A percentile compares a stretch with the other conserved stretches of the same genome.
Conservation (phyloP, 2,888 invertebrate species). For the Dromius quadrimaculatus region DNA sequence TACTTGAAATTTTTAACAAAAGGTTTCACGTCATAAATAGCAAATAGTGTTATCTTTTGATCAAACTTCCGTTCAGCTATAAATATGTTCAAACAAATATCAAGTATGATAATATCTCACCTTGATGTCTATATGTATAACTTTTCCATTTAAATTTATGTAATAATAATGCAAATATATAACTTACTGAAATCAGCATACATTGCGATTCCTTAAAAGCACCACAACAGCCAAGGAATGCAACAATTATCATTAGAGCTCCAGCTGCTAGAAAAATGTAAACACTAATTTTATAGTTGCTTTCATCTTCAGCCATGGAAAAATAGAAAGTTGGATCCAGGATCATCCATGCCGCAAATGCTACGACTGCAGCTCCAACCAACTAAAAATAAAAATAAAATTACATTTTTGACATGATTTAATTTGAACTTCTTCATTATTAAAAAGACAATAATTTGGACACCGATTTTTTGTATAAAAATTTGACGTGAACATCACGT, state of each 20-base stretch:
- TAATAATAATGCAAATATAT: conserved; percentile 28
- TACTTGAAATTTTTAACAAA: not conserved
- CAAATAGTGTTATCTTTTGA: too few species aligned
- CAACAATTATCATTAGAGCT: conserved; percentile 78
- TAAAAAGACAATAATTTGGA: too few species aligned
- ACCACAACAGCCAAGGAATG: conserved; percentile 87
- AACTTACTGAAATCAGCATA: conserved; percentile 78
- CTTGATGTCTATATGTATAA: conserved; percentile 1
- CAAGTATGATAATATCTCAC: not conserved
- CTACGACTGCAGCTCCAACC: conserved; percentile 77
- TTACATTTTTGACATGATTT: too few species aligned
- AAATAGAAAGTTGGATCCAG: conserved; percentile 81
- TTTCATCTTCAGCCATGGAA: conserved; percentile 75
- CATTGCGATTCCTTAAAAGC: conserved; percentile 83
- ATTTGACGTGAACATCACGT: too few species aligned
- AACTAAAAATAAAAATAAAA: conserved; percentile 70
- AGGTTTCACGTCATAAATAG: not conserved
- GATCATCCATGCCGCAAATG: conserved; percentile 82
- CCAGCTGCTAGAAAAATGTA: conserved; percentile 81
- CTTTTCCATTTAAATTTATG: conserved; percentile 6
- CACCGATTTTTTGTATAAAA: too few species aligned
- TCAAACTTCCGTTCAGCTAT: not conserved
- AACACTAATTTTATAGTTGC: conserved; percentile 76
- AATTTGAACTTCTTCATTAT: too few species aligned
- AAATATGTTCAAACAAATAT: not conserved